Conservation (phyloP, 1,140 invertebrate genomes). For the Diorhabda elongata region DNA sequence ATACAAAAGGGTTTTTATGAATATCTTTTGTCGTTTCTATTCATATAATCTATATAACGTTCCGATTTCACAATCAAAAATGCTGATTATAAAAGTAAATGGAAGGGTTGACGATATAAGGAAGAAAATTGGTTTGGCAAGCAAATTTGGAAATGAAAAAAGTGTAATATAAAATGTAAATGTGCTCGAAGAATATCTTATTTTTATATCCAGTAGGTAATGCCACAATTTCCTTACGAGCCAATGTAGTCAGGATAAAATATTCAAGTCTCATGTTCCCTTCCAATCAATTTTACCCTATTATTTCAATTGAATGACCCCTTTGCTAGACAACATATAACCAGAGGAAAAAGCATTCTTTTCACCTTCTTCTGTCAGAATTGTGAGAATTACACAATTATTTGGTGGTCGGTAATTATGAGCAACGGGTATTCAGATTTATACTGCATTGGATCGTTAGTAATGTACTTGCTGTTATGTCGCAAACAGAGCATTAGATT, state of each 20-base stretch:
- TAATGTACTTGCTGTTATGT: not conserved
- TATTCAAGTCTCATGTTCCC: conserved; percentile 37
- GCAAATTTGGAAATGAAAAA: conserved; percentile 21
- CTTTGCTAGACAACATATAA: conserved; percentile 35
- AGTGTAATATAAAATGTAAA: conserved; percentile 36
- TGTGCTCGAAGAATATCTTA: conserved; percentile 24
- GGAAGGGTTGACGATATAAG: conserved; percentile 6
- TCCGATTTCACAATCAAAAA: not conserved
- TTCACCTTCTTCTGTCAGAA: conserved; percentile 10
- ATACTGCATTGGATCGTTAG: conserved; percentile 3
- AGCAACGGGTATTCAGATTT: conserved; percentile 1
- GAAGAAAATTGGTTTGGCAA: conserved; percentile 5
- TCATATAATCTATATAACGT: not conserved
- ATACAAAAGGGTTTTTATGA: too few species aligned
- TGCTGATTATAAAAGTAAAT: conserved; percentile 8
- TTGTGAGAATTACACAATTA: conserved; percentile 4
- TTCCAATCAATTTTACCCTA: conserved; percentile 29
- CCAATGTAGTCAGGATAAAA: conserved; percentile 38
- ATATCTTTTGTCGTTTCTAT: not conserved
- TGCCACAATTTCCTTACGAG: conserved; percentile 23
- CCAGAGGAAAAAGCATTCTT: conserved; percentile 19
- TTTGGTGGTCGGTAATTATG: conserved; percentile 6
- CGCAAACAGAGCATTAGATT: not conserved
- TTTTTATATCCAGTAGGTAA: conserved; percentile 29
- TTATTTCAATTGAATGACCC: conserved; percentile 39